Percentiles rank a stretch among this genome's conserved stretches.
Evolutionary conservation across 53 echinoderm and acorn worm genomes (phyloP).

Genomic region (Stichopus horrens): DNA sequence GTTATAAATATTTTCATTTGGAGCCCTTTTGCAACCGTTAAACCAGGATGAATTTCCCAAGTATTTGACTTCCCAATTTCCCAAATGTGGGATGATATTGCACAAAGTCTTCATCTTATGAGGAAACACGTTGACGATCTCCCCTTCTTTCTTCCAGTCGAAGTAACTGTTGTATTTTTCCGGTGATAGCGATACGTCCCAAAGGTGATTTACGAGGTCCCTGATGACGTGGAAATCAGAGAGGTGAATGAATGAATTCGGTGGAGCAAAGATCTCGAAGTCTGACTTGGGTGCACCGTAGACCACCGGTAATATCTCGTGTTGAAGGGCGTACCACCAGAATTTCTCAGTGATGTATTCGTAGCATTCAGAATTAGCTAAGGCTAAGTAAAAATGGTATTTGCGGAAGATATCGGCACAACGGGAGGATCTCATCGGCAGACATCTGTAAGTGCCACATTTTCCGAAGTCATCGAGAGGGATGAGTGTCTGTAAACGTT

Average conservation of each 20-base stretch:
- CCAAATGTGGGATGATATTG: slow-evolving; percentile 55
- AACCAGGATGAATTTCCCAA: slow-evolving; percentile 72
- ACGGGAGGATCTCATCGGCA: slow-evolving; percentile 62
- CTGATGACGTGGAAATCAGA: slow-evolving; percentile 60
- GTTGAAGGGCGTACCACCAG: slow-evolving; percentile 63
- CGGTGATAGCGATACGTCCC: slow-evolving; percentile 46
- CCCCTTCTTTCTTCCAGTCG: slow-evolving; percentile 65
- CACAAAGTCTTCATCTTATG: slow-evolving; percentile 64
- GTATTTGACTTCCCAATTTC: slow-evolving; percentile 42
- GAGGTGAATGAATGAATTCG: slow-evolving; percentile 73
- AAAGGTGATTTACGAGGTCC: slow-evolving; percentile 58
- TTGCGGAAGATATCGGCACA: slow-evolving; percentile 58
- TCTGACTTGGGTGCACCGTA: slow-evolving; percentile 76
- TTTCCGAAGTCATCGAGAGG: slow-evolving; percentile 71
- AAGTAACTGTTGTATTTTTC: slow-evolving; percentile 69
- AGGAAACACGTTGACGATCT: slow-evolving; percentile 58
- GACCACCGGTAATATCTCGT: slow-evolving; percentile 75
- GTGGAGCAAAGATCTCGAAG: slow-evolving; percentile 67
- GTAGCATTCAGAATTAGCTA: slow-evolving; percentile 77
- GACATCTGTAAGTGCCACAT: slow-evolving; percentile 66
- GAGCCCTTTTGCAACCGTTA: slow-evolving; percentile 59
- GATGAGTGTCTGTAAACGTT: slow-evolving; percentile 60
- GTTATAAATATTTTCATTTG: slow-evolving; percentile 1
- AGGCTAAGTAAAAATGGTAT: slow-evolving; percentile 69
- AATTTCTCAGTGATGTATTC: slow-evolving; percentile 79